These are phyloP conservation scores for Mus minutoides DNA, from an alignment of 2,797 vertebrate species.

Conservation along the genomic window DNA sequence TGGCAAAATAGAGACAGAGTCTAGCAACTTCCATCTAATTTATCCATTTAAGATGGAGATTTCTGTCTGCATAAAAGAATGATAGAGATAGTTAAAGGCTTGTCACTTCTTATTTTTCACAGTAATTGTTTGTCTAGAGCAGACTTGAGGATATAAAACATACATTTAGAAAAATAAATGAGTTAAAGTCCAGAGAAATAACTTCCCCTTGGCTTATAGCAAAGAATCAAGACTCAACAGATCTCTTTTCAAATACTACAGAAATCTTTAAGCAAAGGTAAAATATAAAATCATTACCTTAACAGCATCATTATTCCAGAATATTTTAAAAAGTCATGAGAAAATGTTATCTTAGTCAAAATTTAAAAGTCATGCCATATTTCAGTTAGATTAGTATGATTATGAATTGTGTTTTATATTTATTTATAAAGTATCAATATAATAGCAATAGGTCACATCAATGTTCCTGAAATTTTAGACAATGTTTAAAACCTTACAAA, in stretches of 20 bases:
- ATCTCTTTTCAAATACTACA: constrained; percentile 50
- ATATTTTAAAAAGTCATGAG: neutral
- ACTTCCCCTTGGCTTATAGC: constrained; percentile 53
- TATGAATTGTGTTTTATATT: neutral
- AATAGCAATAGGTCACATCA: neutral
- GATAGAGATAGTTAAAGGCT: constrained; percentile 1
- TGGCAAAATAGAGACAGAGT: neutral
- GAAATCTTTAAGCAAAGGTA: constrained; percentile 49
- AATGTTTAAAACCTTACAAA: neutral
- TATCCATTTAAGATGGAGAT: constrained; percentile 1
- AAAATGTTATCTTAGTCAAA: neutral
- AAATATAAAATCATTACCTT: constrained; percentile 18
- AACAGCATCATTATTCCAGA: neutral
- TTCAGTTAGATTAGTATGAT: neutral
- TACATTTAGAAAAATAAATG: constrained; percentile 43
- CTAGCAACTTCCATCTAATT: neutral
- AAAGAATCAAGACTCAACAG: constrained; percentile 56
- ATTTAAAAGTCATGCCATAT: neutral
- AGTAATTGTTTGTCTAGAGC: constrained; percentile 2
- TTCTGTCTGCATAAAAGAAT: neutral
- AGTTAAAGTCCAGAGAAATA: constrained; percentile 48
- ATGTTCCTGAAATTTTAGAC: neutral
- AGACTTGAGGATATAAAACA: constrained; percentile 24
- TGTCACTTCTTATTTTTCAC: constrained; percentile 60
- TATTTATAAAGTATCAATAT: neutral